These are phyloP conservation scores for Lytechinus pictus DNA, from an alignment of 35 echinoderm and acorn worm species.

Conservation along the genomic window DNA sequence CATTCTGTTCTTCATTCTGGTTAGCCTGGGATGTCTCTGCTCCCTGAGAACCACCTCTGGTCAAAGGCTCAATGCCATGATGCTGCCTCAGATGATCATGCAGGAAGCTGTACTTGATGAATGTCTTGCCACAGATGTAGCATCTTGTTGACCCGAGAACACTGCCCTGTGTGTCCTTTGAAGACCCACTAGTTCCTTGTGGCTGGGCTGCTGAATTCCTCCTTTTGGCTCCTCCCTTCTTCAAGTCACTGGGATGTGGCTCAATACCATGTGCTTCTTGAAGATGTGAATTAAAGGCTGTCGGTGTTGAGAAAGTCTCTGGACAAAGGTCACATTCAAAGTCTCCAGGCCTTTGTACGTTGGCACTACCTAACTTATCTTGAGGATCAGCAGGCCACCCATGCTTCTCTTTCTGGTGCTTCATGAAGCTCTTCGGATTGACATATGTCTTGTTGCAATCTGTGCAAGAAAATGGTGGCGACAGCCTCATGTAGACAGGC, in stretches of 20 bases:
- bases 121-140: neutral
- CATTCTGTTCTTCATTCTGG: neutral
- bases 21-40: neutral
- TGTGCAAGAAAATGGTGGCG: neutral
- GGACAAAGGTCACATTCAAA: constrained; percentile 37
- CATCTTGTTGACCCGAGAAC: neutral
- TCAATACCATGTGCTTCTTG: constrained; percentile 20
- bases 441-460: neutral
- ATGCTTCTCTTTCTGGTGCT: constrained; percentile 32
- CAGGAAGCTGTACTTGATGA: neutral
- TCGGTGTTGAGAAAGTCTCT: neutral
- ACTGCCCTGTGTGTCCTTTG: neutral
- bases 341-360: neutral
- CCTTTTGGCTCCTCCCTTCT: neutral
- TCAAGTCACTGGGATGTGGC: neutral
- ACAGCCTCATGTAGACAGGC: neutral
- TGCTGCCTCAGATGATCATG: constrained; percentile 31
- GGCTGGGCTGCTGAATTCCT: neutral
- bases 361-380: neutral
- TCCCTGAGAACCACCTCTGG: neutral
- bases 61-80: constrained; percentile 13
- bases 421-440: neutral
- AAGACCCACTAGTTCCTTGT: neutral
- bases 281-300: neutral
- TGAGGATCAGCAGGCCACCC: neutral